A percentile compares a stretch with the other conserved stretches of the same genome.
Evolutionary conservation across 2,113 vertebrate genomes (phyloP).

Genomic region (Callorhinus ursinus): DNA sequence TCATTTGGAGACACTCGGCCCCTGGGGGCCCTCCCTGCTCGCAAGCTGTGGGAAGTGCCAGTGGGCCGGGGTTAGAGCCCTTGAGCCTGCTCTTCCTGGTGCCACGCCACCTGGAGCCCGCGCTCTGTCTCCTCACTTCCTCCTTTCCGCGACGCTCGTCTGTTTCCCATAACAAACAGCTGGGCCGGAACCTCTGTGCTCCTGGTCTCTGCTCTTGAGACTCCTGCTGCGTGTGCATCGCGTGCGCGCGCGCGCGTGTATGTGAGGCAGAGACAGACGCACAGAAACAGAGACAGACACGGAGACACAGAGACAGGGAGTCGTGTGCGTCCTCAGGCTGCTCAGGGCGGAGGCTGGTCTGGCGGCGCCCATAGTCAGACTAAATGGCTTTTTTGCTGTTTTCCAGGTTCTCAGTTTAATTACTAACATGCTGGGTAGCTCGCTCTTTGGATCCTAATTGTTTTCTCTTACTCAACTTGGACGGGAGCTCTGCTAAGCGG

Average conservation of each 20-base stretch:
- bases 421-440: conserved; percentile 84
- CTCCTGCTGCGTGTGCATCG: background rate
- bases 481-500: conserved; percentile 81
- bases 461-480: conserved; percentile 85
- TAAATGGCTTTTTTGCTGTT: conserved; percentile 84
- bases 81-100: background rate
- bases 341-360: conserved; percentile 72
- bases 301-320: background rate
- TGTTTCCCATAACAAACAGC: background rate
- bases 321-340: conserved; percentile 43
- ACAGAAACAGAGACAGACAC: background rate
- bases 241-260: background rate
- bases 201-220: background rate
- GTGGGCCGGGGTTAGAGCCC: background rate
- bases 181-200: conserved; percentile 38
- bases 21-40: background rate
- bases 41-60: background rate
- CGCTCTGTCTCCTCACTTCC: conserved; percentile 9
- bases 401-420: conserved; percentile 84
- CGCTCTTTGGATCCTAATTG: conserved; percentile 85
- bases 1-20: background rate
- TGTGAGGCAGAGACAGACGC: background rate
- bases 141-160: background rate
- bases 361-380: conserved; percentile 77
- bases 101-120: background rate